Evolutionary conservation across 2,797 vertebrate species (phyloP).

Genomic region (Psittacula echo): DNA sequence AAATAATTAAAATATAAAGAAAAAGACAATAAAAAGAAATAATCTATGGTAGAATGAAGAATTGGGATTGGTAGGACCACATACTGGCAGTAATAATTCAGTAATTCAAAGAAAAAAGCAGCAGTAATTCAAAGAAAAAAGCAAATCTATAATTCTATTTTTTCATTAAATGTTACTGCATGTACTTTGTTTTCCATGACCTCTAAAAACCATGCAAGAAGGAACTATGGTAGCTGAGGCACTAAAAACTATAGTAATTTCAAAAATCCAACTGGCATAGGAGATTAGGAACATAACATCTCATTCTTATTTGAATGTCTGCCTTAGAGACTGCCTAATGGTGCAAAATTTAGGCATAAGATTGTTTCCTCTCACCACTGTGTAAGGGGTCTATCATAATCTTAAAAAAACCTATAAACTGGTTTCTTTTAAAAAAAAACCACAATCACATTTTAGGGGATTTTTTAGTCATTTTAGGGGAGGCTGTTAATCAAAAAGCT

Average conservation of each 20-base stretch:
- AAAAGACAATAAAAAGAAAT: neutral
- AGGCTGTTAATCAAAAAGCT: neutral
- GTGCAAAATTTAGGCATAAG: neutral
- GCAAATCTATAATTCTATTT: neutral
- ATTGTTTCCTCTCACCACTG: neutral
- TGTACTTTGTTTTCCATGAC: neutral
- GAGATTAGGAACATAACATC: neutral
- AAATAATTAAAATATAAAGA: too few relatives aligned
- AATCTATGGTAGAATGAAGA: neutral
- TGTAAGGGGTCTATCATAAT: neutral
- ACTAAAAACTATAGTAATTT: neutral
- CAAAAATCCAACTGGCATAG: neutral
- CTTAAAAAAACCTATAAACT: neutral
- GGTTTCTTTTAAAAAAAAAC: neutral
- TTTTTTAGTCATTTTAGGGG: neutral
- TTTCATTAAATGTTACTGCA: neutral
- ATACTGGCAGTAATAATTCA: neutral
- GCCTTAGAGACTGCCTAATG: neutral
- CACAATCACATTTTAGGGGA: neutral
- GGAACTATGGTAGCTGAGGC: neutral
- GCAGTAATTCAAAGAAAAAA: neutral
- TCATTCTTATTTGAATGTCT: neutral
- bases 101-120: neutral
- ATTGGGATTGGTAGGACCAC: accelerated
- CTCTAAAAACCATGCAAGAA: neutral